Evolutionary conservation across 2,888 invertebrate genomes (phyloP), one percentile per base, ranked within the genome.

Genomic region (Electrophaes corylata): DNA sequence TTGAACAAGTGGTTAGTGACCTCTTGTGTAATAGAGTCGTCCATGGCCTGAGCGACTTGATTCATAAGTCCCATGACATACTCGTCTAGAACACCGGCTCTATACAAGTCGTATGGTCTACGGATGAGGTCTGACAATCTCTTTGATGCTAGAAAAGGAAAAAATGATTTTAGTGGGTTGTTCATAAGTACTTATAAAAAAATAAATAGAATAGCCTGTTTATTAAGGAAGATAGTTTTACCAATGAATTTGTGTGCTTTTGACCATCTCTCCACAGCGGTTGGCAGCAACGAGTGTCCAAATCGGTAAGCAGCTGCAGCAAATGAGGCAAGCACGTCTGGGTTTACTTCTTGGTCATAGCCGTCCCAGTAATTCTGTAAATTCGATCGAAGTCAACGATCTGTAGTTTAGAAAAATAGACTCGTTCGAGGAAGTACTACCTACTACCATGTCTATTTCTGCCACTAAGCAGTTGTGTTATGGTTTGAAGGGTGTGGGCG

Each of bases 41-140:
- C 98, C 96, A 98, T 97, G 76, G 97, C 97, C 84, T 98, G 97
- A 1, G 98, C 97, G 18, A 97, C 97, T 92, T 98, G 98, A 84
- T 98, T 98, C 95, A 97, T 96, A 64, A 98, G 88, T 33, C 98
- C 98, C 96, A 97, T 97, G 31, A 98, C 94, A 79, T 98, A 98
- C 86, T 98, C 97, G 79, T 98, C 98, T 26, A 98, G 88, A 3
- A 97, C 96, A 53, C 98, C 97, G 14, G 98, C 97, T 75, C 97
- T 93, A 86, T 98, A 98, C 65, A 98, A 90, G 84, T 98, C 97
- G 80, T 95, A 97, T 0, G 98, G 98, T 73, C 97, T 94, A 71
- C 97, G 94, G 76, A 98, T 97, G 55, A 98, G 92, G 78, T 97
- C 97, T 0, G 97, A 97, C 46, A 98, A 88, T 71, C 97, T 94